Conservation (phyloP, 2,113 vertebrate genomes). For the Asarcornis scutulata region DNA sequence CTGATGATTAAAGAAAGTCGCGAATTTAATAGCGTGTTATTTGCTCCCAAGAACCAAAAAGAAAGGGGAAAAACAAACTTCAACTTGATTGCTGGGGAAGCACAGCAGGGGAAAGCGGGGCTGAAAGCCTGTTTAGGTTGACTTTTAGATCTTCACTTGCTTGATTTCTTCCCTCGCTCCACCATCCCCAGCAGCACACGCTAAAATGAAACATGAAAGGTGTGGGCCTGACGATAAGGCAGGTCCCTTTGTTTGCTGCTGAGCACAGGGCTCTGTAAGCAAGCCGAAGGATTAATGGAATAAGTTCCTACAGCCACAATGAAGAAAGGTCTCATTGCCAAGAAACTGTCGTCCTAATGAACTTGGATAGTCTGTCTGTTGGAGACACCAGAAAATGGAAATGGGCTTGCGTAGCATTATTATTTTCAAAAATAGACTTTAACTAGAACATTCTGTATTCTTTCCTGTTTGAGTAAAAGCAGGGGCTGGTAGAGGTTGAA, state of each 20-base stretch:
- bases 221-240: not conserved
- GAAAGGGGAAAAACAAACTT: too few species aligned
- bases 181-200: not conserved
- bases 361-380: slow-evolving; percentile 14
- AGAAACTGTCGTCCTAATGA: slow-evolving; percentile 39
- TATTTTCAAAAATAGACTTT: slow-evolving; percentile 63
- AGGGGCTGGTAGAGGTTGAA: slow-evolving; percentile 69
- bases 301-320: slow-evolving; percentile 27
- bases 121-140: not conserved
- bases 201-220: not conserved
- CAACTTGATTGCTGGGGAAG: not conserved
- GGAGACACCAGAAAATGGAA: slow-evolving; percentile 58
- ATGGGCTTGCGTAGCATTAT: slow-evolving; percentile 44
- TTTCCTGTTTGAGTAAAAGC: slow-evolving; percentile 65
- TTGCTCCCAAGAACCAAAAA: not conserved
- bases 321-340: slow-evolving; percentile 30
- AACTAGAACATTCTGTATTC: slow-evolving; percentile 65
- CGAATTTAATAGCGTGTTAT: not conserved
- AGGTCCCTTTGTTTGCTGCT: not conserved
- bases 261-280: not conserved
- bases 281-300: slow-evolving; percentile 22
- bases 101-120: not conserved
- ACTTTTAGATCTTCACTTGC: not conserved
- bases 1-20: not conserved
- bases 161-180: not conserved